phyloP scores from a whole-genome alignment of 2,113 vertebrate species.

The Tiliqua scincoides region DNA sequence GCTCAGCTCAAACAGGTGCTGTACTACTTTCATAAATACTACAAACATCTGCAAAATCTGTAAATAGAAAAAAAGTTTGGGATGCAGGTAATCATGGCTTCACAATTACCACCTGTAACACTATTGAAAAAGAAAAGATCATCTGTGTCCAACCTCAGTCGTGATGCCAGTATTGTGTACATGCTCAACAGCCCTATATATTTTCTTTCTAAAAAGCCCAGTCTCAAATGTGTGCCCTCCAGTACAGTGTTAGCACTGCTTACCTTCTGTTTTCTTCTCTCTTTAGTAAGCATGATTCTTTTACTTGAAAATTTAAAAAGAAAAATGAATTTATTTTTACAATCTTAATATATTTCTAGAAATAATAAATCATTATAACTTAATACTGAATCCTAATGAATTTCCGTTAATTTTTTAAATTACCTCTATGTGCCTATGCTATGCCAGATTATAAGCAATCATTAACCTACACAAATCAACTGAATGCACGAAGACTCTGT shows the following conservation, averaged over 20 bases:
- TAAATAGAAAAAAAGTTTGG: background rate
- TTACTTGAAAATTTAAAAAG: constrained; percentile 2
- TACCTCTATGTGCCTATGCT: too few relatives aligned
- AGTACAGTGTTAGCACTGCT: constrained; percentile 30
- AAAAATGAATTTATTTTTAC: background rate
- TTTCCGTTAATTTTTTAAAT: background rate
- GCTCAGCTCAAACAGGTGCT: background rate
- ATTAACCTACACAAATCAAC: background rate
- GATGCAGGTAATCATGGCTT: background rate
- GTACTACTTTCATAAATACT: background rate
- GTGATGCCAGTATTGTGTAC: background rate
- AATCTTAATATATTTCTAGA: background rate
- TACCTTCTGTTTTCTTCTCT: constrained; percentile 88
- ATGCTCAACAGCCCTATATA: background rate
- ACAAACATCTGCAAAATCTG: background rate
- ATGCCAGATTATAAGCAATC: background rate
- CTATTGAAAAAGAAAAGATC: background rate
- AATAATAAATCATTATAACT: background rate
- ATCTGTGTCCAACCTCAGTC: background rate
- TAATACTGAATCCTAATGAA: background rate
- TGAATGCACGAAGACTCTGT: too few relatives aligned
- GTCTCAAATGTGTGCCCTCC: background rate
- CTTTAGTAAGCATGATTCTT: constrained; percentile 82
- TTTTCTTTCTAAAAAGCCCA: background rate
- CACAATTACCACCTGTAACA: background rate